phyloP scores from a whole-genome alignment of 2,888 invertebrate species.

The Tethea ocularis region DNA sequence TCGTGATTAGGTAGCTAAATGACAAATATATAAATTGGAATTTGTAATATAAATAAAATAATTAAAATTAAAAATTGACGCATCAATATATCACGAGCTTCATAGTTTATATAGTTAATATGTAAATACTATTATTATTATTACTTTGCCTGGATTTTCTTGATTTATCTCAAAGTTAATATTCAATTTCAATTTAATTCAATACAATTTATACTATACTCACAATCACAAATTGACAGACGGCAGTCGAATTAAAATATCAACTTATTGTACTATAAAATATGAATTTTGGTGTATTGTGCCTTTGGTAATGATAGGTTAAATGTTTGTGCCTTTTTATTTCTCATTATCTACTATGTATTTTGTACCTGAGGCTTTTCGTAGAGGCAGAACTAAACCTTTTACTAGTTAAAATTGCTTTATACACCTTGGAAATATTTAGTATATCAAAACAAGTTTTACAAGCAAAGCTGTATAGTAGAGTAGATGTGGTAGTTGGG shows the following conservation, averaged over 20 bases:
- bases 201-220: conserved; percentile 24
- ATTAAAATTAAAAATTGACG: conserved; percentile 46
- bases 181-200: conserved; percentile 18
- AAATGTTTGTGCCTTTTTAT: conserved; percentile 79
- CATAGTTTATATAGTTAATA: conserved; percentile 48
- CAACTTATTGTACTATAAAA: conserved; percentile 24
- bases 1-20: conserved; percentile 65
- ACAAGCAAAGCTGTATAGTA: conserved; percentile 37
- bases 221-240: conserved; percentile 16
- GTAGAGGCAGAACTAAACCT: conserved; percentile 33
- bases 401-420: conserved; percentile 33
- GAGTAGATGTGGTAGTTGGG: conserved; percentile 30
- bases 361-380: conserved; percentile 72
- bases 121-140: conserved; percentile 17
- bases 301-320: conserved; percentile 75
- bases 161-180: too few species aligned
- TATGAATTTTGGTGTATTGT: conserved; percentile 70
- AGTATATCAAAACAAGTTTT: conserved; percentile 31
- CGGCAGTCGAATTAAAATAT: conserved; percentile 18
- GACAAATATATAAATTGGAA: conserved; percentile 47
- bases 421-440: conserved; percentile 37
- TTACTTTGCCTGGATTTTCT: background rate
- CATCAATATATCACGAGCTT: conserved; percentile 69
- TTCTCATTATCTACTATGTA: conserved; percentile 58
- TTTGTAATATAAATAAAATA: conserved; percentile 54